Base-by-base conservation (phyloP, 2,888 invertebrate species). In the Cryptops parisi region DNA sequence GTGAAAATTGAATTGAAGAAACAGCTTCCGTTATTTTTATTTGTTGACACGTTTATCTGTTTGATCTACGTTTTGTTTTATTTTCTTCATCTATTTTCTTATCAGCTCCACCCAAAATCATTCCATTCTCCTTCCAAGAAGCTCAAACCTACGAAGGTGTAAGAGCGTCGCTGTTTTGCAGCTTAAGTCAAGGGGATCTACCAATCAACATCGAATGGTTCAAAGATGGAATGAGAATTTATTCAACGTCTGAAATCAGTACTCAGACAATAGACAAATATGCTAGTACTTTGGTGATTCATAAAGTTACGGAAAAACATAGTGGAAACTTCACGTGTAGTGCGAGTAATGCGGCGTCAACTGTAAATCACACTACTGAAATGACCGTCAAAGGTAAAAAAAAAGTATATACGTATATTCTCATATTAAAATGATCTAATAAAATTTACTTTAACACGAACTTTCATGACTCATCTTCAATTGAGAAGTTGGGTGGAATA, bases 331-430 rank as follows among this genome's bases (percentile, higher is more conserved):
- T 64, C 58, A 87, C 88, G n/a, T 90, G 90, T 69, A 81, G 85
- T 52, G 87, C 87, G n/a, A 80, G 80, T 47, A 90, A 90, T 71
- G 78, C 86, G 23, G 89, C 89, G 15, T 88, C 85, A 12, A 76
- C 78, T 3, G 84, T 84, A 63, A 74, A 78, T 57, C 83, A 81
- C 63, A 80, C 82, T 6, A 82, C 86, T 53, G 83, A 84, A 24
- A 74, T 86, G 3, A 84, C 84, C 17, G 86, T 86, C 17, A 85
- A 86, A 70, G 85, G 82, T 82, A 74, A n/a, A n/a, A n/a, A n/a
- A n/a, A n/a, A n/a, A n/a, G n/a, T n/a, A n/a, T n/a, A n/a, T n/a
- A n/a, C n/a, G n/a, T n/a, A n/a, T n/a, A n/a, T n/a, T n/a, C n/a
- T n/a, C n/a, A n/a, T n/a, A n/a, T n/a, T n/a, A n/a, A n/a, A n/a